A percentile compares a stretch with the other conserved stretches of the same genome.
Conservation (phyloP, 2,888 invertebrate species). For the Drosophila pegasa region DNA sequence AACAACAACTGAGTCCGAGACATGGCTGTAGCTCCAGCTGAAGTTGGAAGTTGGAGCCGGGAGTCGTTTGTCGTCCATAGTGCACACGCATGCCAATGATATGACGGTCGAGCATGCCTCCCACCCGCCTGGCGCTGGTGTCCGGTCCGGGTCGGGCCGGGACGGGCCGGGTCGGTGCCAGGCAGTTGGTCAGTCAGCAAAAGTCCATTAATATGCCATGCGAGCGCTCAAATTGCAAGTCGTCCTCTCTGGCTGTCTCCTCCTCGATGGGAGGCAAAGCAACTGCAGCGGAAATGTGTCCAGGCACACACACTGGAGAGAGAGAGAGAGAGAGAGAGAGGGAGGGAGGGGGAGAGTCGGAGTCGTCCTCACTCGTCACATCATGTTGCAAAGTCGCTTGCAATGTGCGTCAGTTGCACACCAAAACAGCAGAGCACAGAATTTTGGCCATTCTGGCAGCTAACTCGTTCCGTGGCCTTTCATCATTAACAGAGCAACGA, state of each 20-base stretch:
- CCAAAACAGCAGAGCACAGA: constrained; percentile 43
- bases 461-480: constrained; percentile 65
- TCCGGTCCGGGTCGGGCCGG: no score
- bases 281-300: constrained; percentile 76
- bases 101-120: constrained; percentile 29
- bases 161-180: no score
- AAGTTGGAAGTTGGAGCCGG: constrained; percentile 17
- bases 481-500: constrained; percentile 66
- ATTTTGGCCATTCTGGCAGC: constrained; percentile 67
- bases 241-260: constrained; percentile 62
- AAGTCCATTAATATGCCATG: constrained; percentile 74
- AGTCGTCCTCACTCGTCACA: constrained; percentile 36
- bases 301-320: constrained; percentile 26
- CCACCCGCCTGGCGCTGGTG: neutral
- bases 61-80: constrained; percentile 17
- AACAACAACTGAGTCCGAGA: constrained; percentile 25
- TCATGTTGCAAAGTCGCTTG: constrained; percentile 46
- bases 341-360: neutral
- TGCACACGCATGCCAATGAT: constrained; percentile 60
- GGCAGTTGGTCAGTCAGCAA: constrained; percentile 53
- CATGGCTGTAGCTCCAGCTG: constrained; percentile 15
- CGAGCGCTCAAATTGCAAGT: constrained; percentile 77
- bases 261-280: constrained; percentile 31
- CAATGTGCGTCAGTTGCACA: constrained; percentile 71
- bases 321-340: no score